Percentiles rank a stretch among this genome's conserved stretches.
Conservation (phyloP, 2,113 vertebrate species). For the Origma solitaria region DNA sequence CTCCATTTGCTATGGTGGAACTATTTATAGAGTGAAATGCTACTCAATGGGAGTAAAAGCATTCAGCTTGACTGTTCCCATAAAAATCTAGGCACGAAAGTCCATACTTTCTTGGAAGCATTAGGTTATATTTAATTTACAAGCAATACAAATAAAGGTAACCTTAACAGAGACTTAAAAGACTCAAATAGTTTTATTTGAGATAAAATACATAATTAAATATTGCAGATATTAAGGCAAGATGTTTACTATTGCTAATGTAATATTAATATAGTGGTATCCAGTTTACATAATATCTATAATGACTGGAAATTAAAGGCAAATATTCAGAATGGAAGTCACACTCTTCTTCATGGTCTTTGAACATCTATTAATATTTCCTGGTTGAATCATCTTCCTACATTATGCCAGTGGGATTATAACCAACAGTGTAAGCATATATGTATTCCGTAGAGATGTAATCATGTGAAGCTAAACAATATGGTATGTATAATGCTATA, state of each 20-base stretch:
- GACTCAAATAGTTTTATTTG: constrained; percentile 29
- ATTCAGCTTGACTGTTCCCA: not conserved
- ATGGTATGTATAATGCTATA: not conserved
- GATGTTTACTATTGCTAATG: not conserved
- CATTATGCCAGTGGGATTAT: not conserved
- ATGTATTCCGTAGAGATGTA: not conserved
- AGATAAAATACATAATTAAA: constrained; percentile 35
- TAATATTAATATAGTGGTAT: constrained; percentile 5
- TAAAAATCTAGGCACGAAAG: not conserved
- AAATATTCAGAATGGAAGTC: constrained; percentile 37
- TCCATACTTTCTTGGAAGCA: not conserved
- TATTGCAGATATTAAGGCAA: constrained; percentile 12
- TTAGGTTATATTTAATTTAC: not conserved
- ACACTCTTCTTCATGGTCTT: constrained; percentile 3
- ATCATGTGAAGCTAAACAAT: not conserved
- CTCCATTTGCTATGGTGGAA: not conserved
- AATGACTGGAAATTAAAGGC: constrained; percentile 17
- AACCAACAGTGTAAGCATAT: not conserved
- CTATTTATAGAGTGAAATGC: not conserved
- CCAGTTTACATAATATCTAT: constrained; percentile 32
- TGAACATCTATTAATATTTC: constrained; percentile 1
- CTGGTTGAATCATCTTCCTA: constrained; percentile 25
- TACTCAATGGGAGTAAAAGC: not conserved
- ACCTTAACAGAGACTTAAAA: not conserved
- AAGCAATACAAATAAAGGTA: constrained; percentile 33